A percentile compares a stretch with the other conserved stretches of the same genome.
phyloP scores from a whole-genome alignment of 1,140 invertebrate genomes.

The Tetranychus cinnabarinus region DNA sequence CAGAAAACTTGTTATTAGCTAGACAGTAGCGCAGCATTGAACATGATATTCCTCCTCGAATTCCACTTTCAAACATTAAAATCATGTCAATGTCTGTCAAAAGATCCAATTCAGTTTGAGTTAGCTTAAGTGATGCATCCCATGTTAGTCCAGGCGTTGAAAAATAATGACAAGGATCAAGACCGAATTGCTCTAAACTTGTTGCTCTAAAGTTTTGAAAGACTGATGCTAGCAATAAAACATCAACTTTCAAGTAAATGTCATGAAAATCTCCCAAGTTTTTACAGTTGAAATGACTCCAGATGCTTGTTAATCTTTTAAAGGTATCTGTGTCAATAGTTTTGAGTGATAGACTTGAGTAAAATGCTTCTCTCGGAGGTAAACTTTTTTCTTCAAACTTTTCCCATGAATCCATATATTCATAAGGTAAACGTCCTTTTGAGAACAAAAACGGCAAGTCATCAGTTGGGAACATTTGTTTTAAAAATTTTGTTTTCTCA shows the following conservation, averaged over 20 bases:
- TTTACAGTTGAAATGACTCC: background rate
- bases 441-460: background rate
- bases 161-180: background rate
- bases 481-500: background rate
- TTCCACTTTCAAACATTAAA: conserved; percentile 16
- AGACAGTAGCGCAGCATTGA: background rate
- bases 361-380: background rate
- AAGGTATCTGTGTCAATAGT: background rate
- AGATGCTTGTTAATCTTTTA: background rate
- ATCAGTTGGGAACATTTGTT: background rate
- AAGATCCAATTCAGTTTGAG: conserved; percentile 7
- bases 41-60: background rate
- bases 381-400: background rate
- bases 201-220: background rate
- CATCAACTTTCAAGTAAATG: background rate
- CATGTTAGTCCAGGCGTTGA: background rate
- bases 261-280: background rate
- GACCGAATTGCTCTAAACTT: background rate
- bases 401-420: background rate
- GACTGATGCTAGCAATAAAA: background rate
- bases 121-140: background rate
- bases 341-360: background rate
- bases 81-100: conserved; percentile 14
- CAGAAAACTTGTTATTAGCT: conserved; percentile 10
- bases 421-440: background rate